These are phyloP conservation scores for Bursaphelenchus okinawaensis DNA, from an alignment of 2,888 invertebrate genomes.

Conservation along the genomic window DNA sequence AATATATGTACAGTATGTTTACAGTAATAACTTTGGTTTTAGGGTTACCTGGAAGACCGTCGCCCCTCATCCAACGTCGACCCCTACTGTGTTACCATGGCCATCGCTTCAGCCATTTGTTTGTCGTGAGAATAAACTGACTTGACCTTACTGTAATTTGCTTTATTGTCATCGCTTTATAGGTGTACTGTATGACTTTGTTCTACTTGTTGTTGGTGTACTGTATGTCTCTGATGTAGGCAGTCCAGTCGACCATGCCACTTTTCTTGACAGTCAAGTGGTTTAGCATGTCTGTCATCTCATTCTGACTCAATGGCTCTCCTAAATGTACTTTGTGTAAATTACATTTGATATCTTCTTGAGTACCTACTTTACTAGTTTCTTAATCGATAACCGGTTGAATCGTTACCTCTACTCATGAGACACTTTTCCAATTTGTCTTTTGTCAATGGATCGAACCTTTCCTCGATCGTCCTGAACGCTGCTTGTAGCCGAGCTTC, in stretches of 20 bases:
- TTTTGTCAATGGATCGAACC: slow-evolving; percentile 15
- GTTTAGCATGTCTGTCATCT: slow-evolving; percentile 39
- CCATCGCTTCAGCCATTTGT: slow-evolving; percentile 27
- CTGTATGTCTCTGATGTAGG: slow-evolving; percentile 35
- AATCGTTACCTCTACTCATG: slow-evolving; percentile 9
- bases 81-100: slow-evolving; percentile 44
- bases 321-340: too few relatives aligned
- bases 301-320: slow-evolving; percentile 36
- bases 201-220: slow-evolving; percentile 4
- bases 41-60: slow-evolving; percentile 54
- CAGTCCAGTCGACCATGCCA: slow-evolving; percentile 39
- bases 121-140: slow-evolving; percentile 2
- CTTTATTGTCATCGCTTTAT: background rate
- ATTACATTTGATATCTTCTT: background rate
- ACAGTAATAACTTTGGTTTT: slow-evolving; percentile 7
- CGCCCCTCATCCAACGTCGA: slow-evolving; percentile 55
- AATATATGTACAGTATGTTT: too few relatives aligned
- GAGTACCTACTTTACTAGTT: background rate
- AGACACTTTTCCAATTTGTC: slow-evolving; percentile 20
- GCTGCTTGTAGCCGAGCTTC: slow-evolving; percentile 21
- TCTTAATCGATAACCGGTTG: background rate
- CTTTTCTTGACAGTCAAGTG: slow-evolving; percentile 35
- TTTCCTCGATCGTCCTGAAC: slow-evolving; percentile 20
- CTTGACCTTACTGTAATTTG: background rate
- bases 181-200: background rate